Evolutionary conservation across 2,113 vertebrate genomes (phyloP).

Genomic region (Crocuta crocuta): DNA sequence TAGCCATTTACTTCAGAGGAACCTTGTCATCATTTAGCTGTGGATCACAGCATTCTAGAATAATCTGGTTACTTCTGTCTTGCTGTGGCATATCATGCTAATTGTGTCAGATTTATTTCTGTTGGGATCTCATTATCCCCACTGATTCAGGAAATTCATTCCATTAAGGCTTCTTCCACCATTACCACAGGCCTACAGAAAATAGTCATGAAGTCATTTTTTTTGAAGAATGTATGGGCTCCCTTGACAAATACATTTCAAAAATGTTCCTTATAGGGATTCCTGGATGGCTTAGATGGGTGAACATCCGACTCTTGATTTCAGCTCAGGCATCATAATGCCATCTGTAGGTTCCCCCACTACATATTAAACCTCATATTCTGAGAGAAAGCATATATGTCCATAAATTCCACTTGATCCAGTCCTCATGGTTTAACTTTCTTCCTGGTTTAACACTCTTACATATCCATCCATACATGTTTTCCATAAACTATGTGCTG

Average conservation of each 20-base stretch:
- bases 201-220: neutral
- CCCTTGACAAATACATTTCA: neutral
- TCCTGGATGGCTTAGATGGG: no score
- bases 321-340: neutral
- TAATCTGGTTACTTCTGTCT: neutral
- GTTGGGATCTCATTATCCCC: neutral
- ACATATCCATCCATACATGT: neutral
- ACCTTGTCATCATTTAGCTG: neutral
- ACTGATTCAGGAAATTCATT: neutral
- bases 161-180: neutral
- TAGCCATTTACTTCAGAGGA: neutral
- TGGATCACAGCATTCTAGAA: neutral
- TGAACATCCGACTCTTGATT: no score
- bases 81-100: neutral
- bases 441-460: neutral
- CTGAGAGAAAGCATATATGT: neutral
- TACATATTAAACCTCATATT: neutral
- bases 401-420: neutral
- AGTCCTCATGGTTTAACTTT: neutral
- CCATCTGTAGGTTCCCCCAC: neutral
- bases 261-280: neutral
- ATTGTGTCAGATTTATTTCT: neutral
- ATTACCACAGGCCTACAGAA: neutral
- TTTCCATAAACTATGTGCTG: neutral
- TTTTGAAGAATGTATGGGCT: neutral